Evolutionary conservation across 2,888 invertebrate genomes (phyloP).

Genomic region (Cistogaster globosa): DNA sequence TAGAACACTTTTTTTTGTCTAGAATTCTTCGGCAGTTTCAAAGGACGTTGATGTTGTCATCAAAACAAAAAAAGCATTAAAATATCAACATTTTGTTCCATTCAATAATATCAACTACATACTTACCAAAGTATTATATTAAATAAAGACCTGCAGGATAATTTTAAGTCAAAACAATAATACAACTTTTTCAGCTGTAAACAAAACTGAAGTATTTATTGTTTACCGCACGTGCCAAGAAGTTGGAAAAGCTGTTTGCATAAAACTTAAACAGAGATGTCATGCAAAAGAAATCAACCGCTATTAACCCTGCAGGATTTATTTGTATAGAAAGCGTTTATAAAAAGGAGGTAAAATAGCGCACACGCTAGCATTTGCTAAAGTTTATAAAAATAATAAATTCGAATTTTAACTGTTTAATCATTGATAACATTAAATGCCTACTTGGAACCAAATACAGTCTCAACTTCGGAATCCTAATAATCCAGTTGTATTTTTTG

Average conservation of each 20-base stretch:
- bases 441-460: conserved; percentile 97
- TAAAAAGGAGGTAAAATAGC: conserved; percentile 39
- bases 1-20: background rate
- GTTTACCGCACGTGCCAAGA: conserved; percentile 49
- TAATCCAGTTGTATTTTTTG: conserved; percentile 99
- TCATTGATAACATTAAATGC: conserved; percentile 85
- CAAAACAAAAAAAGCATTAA: conserved; percentile 1
- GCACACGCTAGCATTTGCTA: conserved; percentile 27
- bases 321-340: conserved; percentile 50
- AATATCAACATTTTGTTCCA: conserved; percentile 42
- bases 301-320: background rate
- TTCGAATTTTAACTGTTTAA: background rate
- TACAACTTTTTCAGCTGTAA: conserved; percentile 43
- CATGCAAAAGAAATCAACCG: conserved; percentile 33
- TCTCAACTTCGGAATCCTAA: conserved; percentile 94
- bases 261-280: conserved; percentile 15
- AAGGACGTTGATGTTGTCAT: background rate
- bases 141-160: conserved; percentile 16
- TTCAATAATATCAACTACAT: conserved; percentile 37
- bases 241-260: conserved; percentile 34
- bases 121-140: conserved; percentile 33
- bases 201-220: conserved; percentile 49
- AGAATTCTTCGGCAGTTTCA: too few relatives aligned
- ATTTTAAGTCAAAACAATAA: background rate
- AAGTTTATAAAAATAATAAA: too few relatives aligned